Evolutionary conservation across 2,888 invertebrate genomes (phyloP).

Genomic region (Pelosia muscerda): DNA sequence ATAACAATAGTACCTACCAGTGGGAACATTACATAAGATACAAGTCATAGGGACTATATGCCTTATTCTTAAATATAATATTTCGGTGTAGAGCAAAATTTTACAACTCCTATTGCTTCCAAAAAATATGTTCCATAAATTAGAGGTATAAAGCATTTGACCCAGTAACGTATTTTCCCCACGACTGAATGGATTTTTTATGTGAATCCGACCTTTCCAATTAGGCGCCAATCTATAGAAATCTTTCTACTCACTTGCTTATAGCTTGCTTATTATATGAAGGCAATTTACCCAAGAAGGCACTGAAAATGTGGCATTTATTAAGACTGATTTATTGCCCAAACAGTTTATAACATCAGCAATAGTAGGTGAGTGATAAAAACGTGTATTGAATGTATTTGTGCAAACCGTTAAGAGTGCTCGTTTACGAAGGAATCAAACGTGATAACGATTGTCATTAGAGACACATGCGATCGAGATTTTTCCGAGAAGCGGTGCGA

Average conservation of each 20-base stretch:
- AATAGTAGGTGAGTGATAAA: slow-evolving; percentile 13
- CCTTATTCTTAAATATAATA: slow-evolving; percentile 1
- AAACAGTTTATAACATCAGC: slow-evolving; percentile 21
- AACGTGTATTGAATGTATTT: slow-evolving; percentile 29
- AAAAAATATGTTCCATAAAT: slow-evolving; percentile 43
- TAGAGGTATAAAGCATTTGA: slow-evolving; percentile 45
- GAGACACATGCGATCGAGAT: slow-evolving; percentile 48
- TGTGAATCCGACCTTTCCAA: slow-evolving; percentile 66
- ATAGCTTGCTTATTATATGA: slow-evolving; percentile 45
- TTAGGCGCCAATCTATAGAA: slow-evolving; percentile 63
- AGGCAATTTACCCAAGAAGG: slow-evolving; percentile 17
- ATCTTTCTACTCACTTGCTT: slow-evolving; percentile 51
- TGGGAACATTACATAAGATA: neutral
- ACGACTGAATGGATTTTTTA: slow-evolving; percentile 64
- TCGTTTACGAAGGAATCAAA: slow-evolving; percentile 32
- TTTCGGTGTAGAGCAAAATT: slow-evolving; percentile 1
- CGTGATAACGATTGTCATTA: slow-evolving; percentile 53
- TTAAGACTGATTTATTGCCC: slow-evolving; percentile 17
- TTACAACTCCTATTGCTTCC: slow-evolving; percentile 34
- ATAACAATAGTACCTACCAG: neutral
- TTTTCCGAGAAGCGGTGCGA: slow-evolving; percentile 47
- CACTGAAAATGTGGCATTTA: slow-evolving; percentile 19
- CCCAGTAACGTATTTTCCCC: slow-evolving; percentile 51
- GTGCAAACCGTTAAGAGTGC: slow-evolving; percentile 30
- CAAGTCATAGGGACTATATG: neutral